These are phyloP conservation scores for Pteromalus puparum DNA, from an alignment of 1,140 invertebrate genomes.

Conservation along the genomic window DNA sequence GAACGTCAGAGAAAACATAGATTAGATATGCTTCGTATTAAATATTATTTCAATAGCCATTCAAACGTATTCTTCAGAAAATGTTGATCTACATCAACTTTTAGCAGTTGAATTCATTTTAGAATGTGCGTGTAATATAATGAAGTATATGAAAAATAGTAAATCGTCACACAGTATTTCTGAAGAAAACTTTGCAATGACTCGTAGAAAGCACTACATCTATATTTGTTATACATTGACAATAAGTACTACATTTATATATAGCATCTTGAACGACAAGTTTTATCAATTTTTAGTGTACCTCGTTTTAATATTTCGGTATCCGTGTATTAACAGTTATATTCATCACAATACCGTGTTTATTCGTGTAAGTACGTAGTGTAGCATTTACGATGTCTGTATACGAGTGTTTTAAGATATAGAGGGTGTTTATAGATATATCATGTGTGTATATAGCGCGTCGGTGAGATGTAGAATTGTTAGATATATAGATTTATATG, in stretches of 20 bases:
- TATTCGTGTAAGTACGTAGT: conserved; percentile 32
- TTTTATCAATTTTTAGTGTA: conserved; percentile 43
- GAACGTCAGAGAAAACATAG: conserved; percentile 53
- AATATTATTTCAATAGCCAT: not conserved
- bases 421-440: conserved; percentile 12
- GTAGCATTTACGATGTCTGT: conserved; percentile 23
- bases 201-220: not conserved
- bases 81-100: not conserved
- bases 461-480: conserved; percentile 28
- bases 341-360: conserved; percentile 35
- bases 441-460: conserved; percentile 15
- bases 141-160: no score
- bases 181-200: conserved; percentile 30
- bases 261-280: conserved; percentile 47
- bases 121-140: not conserved
- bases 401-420: conserved; percentile 25
- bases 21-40: conserved; percentile 55
- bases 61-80: conserved; percentile 28
- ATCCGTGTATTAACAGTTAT: conserved; percentile 44
- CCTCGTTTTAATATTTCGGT: conserved; percentile 37
- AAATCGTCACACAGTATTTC: not conserved
- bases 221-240: conserved; percentile 14
- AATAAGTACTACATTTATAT: conserved; percentile 50
- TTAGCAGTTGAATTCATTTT: no score
- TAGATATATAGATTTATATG: conserved; percentile 36